Evolutionary conservation across 2,888 invertebrate genomes (phyloP), one percentile per base, ranked within the genome.

Genomic region (Brenthis daphne): DNA sequence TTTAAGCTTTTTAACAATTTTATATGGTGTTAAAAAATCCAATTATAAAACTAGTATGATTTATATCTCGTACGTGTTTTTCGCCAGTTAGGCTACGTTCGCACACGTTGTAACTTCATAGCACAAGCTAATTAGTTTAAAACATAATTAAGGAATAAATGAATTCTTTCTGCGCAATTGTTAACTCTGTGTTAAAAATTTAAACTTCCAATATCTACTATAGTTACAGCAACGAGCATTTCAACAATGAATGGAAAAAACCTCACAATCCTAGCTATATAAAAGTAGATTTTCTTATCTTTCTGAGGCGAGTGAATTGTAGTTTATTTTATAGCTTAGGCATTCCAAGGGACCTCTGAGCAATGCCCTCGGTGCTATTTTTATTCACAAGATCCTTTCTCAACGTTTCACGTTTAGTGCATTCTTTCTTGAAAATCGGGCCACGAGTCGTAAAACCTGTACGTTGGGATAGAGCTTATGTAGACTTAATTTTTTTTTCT

Each of bases 381-480:
- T 50, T 50, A 60, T 50, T 50, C 60, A 12, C 29, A 24, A 6
- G 48, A 16, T 50, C 50, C 60, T 50, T 60, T 60, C 16, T 50
- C 50, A 50, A 29, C 29, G 33, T 33, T 8, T 11, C 60, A 29
- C 60, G 50, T 60, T 60, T 60, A 50, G 50, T 50, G 60, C 60
- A 29, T 58, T 48, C 50, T 50, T 58, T 48, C 50, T 50, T 60
- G 50, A 60, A 60, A 60, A 50, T 60, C 16, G 60, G 60, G n/a
- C 48, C 43, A 24, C 57, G 57, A 48, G n/a, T 60, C 60, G 50
- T 60, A 60, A 60, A 60, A 50, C n/a, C 60, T 50, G 50, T n/a
- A 60, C 60, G 60, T 50, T 60, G 48, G 50, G n/a, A n/a, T 29
- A 60, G 57, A 57, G n/a, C 33, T 50, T 16, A 60, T 29, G n/a